Conservation (phyloP, 2,113 vertebrate genomes). For the Colius striatus region DNA sequence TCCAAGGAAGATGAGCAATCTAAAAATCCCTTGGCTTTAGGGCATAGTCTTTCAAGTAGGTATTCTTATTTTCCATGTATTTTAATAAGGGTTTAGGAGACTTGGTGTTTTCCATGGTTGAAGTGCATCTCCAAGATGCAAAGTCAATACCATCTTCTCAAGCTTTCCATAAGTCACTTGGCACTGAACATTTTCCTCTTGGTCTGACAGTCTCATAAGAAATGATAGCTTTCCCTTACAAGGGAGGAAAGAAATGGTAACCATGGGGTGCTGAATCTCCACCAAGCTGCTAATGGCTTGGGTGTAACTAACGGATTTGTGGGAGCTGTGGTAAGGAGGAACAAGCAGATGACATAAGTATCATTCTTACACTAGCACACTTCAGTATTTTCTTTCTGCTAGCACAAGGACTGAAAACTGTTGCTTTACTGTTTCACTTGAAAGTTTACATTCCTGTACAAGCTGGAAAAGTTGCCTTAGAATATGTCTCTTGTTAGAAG, state of each 20-base stretch:
- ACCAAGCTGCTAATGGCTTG: not conserved
- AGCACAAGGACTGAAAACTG: not conserved
- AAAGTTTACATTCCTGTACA: fast-evolving
- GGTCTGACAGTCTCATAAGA: not conserved
- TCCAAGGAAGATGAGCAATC: not conserved
- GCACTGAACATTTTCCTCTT: not conserved
- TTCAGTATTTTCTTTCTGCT: not conserved
- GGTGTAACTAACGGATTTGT: fast-evolving
- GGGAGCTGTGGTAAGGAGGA: not conserved
- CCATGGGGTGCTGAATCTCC: not conserved
- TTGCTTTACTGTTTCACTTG: not conserved
- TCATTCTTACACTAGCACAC: not conserved
- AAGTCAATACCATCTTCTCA: not conserved
- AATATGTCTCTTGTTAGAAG: not conserved
- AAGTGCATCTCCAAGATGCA: not conserved
- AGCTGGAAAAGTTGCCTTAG: not conserved
- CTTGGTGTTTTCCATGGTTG: not conserved
- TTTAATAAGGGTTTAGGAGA: not conserved
- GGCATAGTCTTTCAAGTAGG: not conserved
- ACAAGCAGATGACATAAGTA: not conserved
- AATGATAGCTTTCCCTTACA: not conserved
- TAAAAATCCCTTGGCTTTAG: not conserved
- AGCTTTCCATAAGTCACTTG: not conserved
- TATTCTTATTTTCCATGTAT: not conserved
- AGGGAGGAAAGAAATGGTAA: not conserved